Base-by-base conservation (phyloP, 2,888 invertebrate genomes). In the Esperia sulphurella region DNA sequence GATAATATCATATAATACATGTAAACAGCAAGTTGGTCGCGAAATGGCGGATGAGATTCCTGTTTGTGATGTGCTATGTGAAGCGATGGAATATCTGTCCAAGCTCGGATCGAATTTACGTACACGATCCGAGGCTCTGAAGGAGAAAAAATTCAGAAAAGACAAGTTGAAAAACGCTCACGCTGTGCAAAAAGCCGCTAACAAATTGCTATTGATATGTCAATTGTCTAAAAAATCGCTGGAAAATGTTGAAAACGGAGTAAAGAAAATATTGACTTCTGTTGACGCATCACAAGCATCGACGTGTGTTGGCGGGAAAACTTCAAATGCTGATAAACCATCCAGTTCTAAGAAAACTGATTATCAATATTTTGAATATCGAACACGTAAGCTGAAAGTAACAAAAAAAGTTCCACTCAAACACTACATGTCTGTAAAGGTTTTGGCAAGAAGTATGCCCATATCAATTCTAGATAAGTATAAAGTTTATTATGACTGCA, bases 171-270 rank as follows among this genome's bases (percentile, higher is more conserved):
- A 63, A 58, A 88, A 85, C 62, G 55, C 71, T 0, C 80, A 86
- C 51, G 87, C 87, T 14, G 72, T 90, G 1, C 77, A 81, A 53
- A 87, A 83, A 66, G 83, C 83, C 8, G 84, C 84, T 4, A 73
- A 66, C 48, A 90, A 89, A 63, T 79, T 90, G 7, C 71, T 89
- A 41, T 59, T 81, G 12, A 86, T 90, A 53, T 90, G 90, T 59
- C 79, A 87, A 59, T 69, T 89, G 54, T 89, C 90, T 39, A 88
- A 83, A 66, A 86, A 83, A 59, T 88, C 90, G 0, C 71, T 90
- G 8, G 77, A 79, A 37, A 88, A 84, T 63, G 88, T 90, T 1
- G 88, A 88, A 60, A 61, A 57, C 50, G 81, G 81, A 45, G 75
- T 90, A 10, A 76, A 78, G 50, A 79, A 72, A 57, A 68, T 83